Percentiles rank a stretch among this genome's conserved stretches.
phyloP scores from a whole-genome alignment of 2,797 vertebrate genomes.

The Parambassis ranga region DNA sequence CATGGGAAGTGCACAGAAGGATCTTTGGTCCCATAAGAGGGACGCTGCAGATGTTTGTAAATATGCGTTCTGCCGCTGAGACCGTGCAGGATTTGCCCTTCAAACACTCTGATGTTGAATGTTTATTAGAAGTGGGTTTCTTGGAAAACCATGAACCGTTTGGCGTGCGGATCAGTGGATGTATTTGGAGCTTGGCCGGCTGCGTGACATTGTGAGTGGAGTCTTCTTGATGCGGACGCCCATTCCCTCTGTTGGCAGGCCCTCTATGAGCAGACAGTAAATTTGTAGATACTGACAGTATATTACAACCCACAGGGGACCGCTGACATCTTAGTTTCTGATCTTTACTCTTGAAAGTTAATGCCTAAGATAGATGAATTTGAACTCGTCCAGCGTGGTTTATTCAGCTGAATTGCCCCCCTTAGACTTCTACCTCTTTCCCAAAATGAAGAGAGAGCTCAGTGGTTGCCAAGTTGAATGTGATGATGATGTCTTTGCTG shows the following conservation, averaged over 20 bases:
- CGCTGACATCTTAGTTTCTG: conserved; percentile 4
- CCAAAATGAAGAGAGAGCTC: too few species aligned
- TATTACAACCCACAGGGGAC: background rate
- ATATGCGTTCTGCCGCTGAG: conserved; percentile 37
- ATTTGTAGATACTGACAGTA: conserved; percentile 11
- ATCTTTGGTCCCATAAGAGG: conserved; percentile 55
- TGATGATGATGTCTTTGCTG: too few species aligned
- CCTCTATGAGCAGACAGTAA: conserved; percentile 18
- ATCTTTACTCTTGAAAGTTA: too few species aligned
- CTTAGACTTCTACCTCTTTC: too few species aligned
- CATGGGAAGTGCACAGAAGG: conserved; percentile 55
- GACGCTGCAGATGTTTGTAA: conserved; percentile 70
- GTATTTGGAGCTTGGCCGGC: conserved; percentile 43
- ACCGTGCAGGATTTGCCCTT: conserved; percentile 44
- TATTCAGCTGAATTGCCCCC: too few species aligned
- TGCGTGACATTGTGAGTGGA: conserved; percentile 12
- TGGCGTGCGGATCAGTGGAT: conserved; percentile 24
- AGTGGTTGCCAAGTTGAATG: too few species aligned
- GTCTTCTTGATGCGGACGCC: conserved; percentile 22
- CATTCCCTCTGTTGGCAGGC: conserved; percentile 4
- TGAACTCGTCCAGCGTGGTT: too few species aligned
- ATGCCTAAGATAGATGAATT: too few species aligned
- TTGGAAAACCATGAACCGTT: conserved; percentile 58
- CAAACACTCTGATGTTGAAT: conserved; percentile 50
- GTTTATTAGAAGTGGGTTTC: conserved; percentile 70